phyloP scores from a whole-genome alignment of 2,113 vertebrate species.

The Leptobrachium leishanense region DNA sequence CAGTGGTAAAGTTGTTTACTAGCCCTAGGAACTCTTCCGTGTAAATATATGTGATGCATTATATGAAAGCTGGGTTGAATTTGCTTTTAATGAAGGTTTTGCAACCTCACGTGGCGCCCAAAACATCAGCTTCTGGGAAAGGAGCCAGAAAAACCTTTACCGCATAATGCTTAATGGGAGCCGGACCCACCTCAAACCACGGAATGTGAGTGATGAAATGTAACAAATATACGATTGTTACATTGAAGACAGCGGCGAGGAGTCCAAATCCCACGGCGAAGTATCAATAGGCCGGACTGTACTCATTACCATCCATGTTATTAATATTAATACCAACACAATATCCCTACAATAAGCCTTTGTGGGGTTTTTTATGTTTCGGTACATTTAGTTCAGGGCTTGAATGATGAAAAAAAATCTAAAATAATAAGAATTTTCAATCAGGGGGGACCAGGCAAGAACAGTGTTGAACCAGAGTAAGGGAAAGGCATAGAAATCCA shows the following conservation, averaged over 20 bases:
- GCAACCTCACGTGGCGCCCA: not conserved
- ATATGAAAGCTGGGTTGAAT: not conserved
- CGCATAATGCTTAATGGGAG: not conserved
- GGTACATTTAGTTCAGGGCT: too few species aligned
- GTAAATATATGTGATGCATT: not conserved
- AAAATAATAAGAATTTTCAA: too few species aligned
- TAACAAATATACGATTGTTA: not conserved
- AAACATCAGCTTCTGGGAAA: not conserved
- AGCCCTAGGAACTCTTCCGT: too few species aligned
- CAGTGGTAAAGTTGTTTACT: too few species aligned
- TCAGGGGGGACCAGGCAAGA: too few species aligned
- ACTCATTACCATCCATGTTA: too few species aligned
- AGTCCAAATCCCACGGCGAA: not conserved
- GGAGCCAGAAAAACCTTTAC: not conserved
- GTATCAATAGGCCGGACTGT: not conserved
- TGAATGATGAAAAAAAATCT: too few species aligned
- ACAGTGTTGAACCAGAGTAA: too few species aligned
- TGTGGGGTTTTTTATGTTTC: too few species aligned
- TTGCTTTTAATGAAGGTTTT: not conserved
- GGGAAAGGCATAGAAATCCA: too few species aligned
- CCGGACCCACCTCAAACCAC: not conserved
- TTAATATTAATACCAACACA: too few species aligned
- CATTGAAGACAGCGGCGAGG: not conserved
- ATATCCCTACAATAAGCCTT: too few species aligned
- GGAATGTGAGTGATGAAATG: not conserved